Evolutionary conservation across 2,113 vertebrate genomes (phyloP).

Genomic region (Mus pahari): DNA sequence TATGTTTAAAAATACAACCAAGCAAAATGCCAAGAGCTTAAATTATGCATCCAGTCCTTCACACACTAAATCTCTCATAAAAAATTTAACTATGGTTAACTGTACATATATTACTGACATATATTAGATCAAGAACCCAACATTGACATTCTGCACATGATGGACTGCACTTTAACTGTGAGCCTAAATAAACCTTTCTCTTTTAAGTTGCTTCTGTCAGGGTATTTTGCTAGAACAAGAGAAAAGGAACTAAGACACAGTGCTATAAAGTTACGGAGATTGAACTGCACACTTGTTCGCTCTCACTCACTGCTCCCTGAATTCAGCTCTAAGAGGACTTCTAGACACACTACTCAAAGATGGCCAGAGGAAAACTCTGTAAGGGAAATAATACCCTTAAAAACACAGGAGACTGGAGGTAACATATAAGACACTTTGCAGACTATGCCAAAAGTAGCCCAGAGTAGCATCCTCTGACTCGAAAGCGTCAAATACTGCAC

Average conservation of each 20-base stretch:
- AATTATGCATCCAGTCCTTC: conserved; percentile 37
- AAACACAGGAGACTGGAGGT: conserved; percentile 3
- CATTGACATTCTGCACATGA: background rate
- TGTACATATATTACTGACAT: conserved; percentile 2
- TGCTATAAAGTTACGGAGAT: background rate
- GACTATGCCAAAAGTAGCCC: conserved; percentile 4
- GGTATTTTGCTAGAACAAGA: background rate
- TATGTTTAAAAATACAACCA: conserved; percentile 60
- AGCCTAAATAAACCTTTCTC: background rate
- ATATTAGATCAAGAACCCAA: conserved; percentile 46
- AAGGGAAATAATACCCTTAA: conserved; percentile 1
- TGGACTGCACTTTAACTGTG: background rate
- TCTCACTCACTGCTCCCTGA: background rate
- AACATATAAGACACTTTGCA: background rate
- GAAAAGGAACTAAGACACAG: background rate
- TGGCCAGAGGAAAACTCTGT: background rate
- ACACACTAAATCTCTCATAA: conserved; percentile 12
- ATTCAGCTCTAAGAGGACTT: background rate
- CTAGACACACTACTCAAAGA: conserved; percentile 42
- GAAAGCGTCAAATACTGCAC: conserved; percentile 27
- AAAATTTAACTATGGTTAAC: background rate
- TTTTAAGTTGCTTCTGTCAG: background rate
- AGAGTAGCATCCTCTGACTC: conserved; percentile 16
- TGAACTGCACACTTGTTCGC: background rate
- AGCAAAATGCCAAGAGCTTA: conserved; percentile 12